Evolutionary conservation across 1,140 invertebrate genomes (phyloP), one percentile per base, ranked within the genome.

Genomic region (Asobara japonica): DNA sequence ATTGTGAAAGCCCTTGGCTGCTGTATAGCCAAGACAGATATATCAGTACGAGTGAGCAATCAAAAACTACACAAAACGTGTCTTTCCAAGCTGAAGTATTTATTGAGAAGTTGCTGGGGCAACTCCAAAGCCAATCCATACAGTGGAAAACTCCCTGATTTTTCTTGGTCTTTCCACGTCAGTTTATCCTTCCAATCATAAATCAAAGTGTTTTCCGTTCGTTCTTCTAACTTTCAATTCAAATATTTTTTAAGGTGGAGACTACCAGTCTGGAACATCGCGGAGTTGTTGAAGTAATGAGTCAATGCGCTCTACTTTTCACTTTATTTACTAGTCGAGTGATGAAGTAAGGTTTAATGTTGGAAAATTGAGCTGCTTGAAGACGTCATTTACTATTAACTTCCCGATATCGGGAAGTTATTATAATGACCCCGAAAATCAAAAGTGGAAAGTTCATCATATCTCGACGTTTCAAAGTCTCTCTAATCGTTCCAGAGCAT

Each of bases 31-130:
- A 60, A 64, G 38, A 56, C 13, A 62, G 27, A 3, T 62, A 62
- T 16, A 62, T 30, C 6, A 6, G 25, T 62, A 62, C 29, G 60
- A 72, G 68, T 51, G 69, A 41, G 74, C 65, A 75, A 75, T 75
- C 70, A 72, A 75, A n/a, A 75, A 61, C 48, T 75, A 72, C 48
- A 69, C 33, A 30, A 72, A 30, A 72, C 69, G 60, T 71, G 69
- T 71, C 61, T 70, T n/a, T 70, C 18, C 33, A 61, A 38, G 22
- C 10, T 45, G 29, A 18, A 20, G 33, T 45, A 27, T 51, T 45
- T 51, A 60, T 64, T 70, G 51, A 69, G 48, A 56, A 70, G 41
- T 45, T 45, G 41, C 31, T 67, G 18, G 18, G 11, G 5, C 20
- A 56, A 27, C 18, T 56, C 51, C 51, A 18, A 56, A n/a, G n/a